Conservation (phyloP, 2,888 invertebrate species). For the Shargacucullia verbasci region DNA sequence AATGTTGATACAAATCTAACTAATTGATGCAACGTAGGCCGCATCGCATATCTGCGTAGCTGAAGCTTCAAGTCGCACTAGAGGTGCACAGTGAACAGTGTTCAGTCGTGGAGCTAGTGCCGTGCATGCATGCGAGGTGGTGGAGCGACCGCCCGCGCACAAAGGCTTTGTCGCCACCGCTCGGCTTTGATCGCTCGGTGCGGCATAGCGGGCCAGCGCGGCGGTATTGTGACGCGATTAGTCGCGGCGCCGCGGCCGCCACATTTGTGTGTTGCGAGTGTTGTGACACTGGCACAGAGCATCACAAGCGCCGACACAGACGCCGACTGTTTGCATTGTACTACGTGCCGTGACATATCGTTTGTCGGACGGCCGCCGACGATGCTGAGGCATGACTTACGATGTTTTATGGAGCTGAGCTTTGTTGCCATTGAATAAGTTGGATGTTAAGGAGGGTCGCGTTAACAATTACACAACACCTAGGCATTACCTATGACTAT, state of each 20-base stretch:
- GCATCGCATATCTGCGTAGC: constrained; percentile 13
- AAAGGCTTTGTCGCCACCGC: constrained; percentile 77
- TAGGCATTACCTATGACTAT: constrained; percentile 65
- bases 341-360: constrained; percentile 87
- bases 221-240: constrained; percentile 80
- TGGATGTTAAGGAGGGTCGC: constrained; percentile 70
- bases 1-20: constrained; percentile 63
- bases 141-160: constrained; percentile 76
- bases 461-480: constrained; percentile 77
- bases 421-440: constrained; percentile 75
- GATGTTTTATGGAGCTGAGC: constrained; percentile 75
- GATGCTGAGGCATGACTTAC: constrained; percentile 65
- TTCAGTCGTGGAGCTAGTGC: constrained; percentile 6
- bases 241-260: constrained; percentile 77
- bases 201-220: constrained; percentile 66
- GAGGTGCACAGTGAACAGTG: too few relatives aligned
- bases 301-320: constrained; percentile 82
- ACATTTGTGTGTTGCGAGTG: constrained; percentile 67
- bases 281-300: constrained; percentile 79
- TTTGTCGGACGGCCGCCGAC: constrained; percentile 76
- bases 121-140: constrained; percentile 14
- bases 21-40: constrained; percentile 42
- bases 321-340: constrained; percentile 87
- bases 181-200: constrained; percentile 65
- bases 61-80: background rate